A percentile compares a stretch with the other conserved stretches of the same genome.
phyloP scores from a whole-genome alignment of 2,113 vertebrate genomes.

The Glaucidium brasilianum region DNA sequence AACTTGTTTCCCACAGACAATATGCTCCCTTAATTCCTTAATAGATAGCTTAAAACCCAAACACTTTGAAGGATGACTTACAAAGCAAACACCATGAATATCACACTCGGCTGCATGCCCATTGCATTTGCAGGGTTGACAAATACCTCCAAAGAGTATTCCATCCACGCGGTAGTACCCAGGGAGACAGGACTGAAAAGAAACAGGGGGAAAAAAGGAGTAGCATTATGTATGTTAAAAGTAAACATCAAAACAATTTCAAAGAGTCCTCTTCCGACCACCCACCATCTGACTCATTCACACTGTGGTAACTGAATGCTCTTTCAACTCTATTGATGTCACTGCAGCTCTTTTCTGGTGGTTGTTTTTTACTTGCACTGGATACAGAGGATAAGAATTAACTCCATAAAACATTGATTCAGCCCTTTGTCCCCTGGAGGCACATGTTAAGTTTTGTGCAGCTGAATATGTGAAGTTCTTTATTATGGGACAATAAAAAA shows the following conservation, averaged over 20 bases:
- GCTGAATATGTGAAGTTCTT: not conserved
- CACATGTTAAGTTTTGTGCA: not conserved
- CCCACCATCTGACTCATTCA: not conserved
- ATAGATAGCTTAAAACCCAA: not conserved
- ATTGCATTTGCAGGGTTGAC: conserved; percentile 89
- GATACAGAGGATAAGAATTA: not conserved
- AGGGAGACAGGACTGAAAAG: conserved; percentile 78
- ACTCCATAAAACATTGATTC: not conserved
- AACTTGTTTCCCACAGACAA: not conserved
- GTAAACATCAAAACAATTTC: not conserved
- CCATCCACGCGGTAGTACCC: conserved; percentile 88
- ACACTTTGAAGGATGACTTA: conserved; percentile 69
- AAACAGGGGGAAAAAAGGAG: not conserved
- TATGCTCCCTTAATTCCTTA: not conserved
- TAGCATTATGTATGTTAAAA: not conserved
- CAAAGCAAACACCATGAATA: conserved; percentile 81
- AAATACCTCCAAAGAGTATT: conserved; percentile 93
- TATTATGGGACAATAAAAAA: not conserved
- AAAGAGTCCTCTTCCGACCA: not conserved
- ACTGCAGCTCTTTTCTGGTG: not conserved
- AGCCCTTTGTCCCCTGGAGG: not conserved
- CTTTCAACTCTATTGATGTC: not conserved
- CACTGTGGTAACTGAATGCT: not conserved
- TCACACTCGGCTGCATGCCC: conserved; percentile 85
- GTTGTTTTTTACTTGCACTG: not conserved